A percentile compares a stretch with the other conserved stretches of the same genome.
phyloP scores from a whole-genome alignment of 2,113 vertebrate species.

The Nannobrachium achirus region DNA sequence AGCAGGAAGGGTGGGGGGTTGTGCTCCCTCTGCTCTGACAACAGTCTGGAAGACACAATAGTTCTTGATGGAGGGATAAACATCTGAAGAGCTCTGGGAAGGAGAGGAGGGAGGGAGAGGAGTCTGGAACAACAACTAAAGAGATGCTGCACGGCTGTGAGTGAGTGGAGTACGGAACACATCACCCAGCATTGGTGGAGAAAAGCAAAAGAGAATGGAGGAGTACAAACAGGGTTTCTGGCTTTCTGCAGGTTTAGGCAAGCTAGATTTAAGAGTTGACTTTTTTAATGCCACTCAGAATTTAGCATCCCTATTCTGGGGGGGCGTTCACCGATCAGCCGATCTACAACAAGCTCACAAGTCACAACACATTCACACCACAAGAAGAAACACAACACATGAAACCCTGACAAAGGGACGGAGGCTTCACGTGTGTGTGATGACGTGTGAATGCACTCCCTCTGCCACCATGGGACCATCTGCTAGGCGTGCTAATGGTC shows the following conservation, averaged over 20 bases:
- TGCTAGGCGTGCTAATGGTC: conserved; percentile 4
- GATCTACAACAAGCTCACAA: too few relatives aligned
- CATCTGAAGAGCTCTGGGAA: conserved; percentile 49
- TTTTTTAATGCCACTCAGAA: too few relatives aligned
- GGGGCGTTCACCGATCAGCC: too few relatives aligned
- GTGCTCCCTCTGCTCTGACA: conserved; percentile 10
- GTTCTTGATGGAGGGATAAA: conserved; percentile 53
- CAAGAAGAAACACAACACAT: too few relatives aligned
- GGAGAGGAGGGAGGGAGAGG: conserved; percentile 34
- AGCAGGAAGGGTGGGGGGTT: conserved; percentile 38
- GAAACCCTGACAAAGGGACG: background rate
- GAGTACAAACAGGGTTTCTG: too few relatives aligned
- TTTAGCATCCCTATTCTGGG: too few relatives aligned
- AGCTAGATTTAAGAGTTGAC: too few relatives aligned
- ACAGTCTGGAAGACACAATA: conserved; percentile 45
- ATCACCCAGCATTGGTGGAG: conserved; percentile 4
- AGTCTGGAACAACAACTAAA: conserved; percentile 23
- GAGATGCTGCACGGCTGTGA: background rate
- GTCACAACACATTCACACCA: too few relatives aligned
- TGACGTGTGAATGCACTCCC: background rate
- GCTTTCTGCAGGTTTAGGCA: too few relatives aligned
- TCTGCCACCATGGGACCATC: background rate
- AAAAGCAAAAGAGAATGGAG: background rate
- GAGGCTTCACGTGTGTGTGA: background rate
- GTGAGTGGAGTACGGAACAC: too few relatives aligned